Evolutionary conservation across 1,140 invertebrate genomes (phyloP), one percentile per base, ranked within the genome.

Genomic region (Drosophila willistoni): DNA sequence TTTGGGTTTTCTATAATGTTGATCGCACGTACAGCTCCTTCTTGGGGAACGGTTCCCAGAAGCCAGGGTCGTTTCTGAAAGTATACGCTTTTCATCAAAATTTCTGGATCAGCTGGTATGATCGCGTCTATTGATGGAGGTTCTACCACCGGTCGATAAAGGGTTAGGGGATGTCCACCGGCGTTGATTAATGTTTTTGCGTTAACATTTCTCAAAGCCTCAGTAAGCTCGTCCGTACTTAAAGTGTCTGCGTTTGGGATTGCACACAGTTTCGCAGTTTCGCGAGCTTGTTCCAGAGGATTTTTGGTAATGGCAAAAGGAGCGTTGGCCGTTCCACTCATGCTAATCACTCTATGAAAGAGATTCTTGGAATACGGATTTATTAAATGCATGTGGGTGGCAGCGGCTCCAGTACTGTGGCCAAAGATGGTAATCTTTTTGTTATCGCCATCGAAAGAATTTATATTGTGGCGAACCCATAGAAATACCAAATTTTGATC

Each of bases 301-400:
- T 92, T 83, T 25, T 93, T 83, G 14, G 81, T 84, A 17, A 94
- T 91, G 1, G 94, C 93, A 93, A 94, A 95, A 2, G 93, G 91
- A 74, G 93, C 93, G 19, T 94, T 84, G 14, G 94, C 94, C 5
- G 93, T 94, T 13, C 95, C 95, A 81, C 94, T 94, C 91, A 94
- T 91, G 22, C 93, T 89, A 29, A 94, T 94, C 0, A 85, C 93
- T 54, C 89, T 81, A 14, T 93, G 92, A 79, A 94, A 95, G 0
- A 94, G 73, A 13, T 71, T 92, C 76, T 64, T 66, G 13, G 93
- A 92, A 5, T 81, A 67, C 14, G 87, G 77, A 13, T 92, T 93
- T 36, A 93, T 61, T 77, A 93, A 89, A 56, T 93, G 93, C 73
- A 92, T 77, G 39, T 93, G 90, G 10, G 92, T 92, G 34, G 92